Evolutionary conservation across 2,113 vertebrate genomes (phyloP).

Genomic region (Coregonus clupeaformis): DNA sequence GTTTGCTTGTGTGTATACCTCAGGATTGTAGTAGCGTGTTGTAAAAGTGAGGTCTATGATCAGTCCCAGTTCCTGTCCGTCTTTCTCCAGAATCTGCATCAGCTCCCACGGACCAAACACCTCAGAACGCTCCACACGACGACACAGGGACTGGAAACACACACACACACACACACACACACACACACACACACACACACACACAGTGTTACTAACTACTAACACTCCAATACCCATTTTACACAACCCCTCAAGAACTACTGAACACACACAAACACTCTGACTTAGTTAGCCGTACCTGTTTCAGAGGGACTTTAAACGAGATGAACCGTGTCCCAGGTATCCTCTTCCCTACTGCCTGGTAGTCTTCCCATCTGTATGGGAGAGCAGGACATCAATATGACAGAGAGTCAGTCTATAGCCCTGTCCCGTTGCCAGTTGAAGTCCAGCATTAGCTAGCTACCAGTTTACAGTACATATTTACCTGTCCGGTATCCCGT

Average conservation of each 20-base stretch:
- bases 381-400: background rate
- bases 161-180: background rate
- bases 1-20: constrained; percentile 63
- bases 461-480: background rate
- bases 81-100: constrained; percentile 66
- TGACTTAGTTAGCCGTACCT: constrained; percentile 60
- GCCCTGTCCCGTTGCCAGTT: background rate
- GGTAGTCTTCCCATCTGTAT: constrained; percentile 83
- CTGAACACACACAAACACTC: too few species aligned
- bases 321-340: constrained; percentile 86
- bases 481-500: constrained; percentile 59
- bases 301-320: constrained; percentile 87
- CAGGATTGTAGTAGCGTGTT: constrained; percentile 78
- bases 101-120: constrained; percentile 82
- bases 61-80: constrained; percentile 82
- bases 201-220: too few species aligned
- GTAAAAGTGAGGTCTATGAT: constrained; percentile 90
- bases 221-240: too few species aligned
- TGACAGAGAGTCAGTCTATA: too few species aligned
- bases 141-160: constrained; percentile 70
- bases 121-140: constrained; percentile 60
- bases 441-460: background rate
- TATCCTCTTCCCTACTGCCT: constrained; percentile 79
- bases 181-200: too few species aligned
- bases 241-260: too few species aligned